Conservation (phyloP, 2,888 invertebrate species). For the Poecilobothrus nobilitatus region DNA sequence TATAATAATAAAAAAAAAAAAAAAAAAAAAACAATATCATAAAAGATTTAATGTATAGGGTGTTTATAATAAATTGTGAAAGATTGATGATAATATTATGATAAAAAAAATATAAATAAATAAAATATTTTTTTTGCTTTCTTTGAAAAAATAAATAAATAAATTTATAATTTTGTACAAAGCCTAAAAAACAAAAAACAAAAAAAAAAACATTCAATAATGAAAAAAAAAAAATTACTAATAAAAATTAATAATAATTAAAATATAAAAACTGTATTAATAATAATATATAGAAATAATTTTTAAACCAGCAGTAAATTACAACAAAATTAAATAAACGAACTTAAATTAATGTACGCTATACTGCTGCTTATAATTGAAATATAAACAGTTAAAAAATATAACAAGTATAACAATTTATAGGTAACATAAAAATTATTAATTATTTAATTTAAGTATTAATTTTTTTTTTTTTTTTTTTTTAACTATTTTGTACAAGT, state of each 20-base stretch:
- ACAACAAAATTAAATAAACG: background rate
- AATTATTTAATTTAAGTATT: no score
- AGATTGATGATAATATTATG: slow-evolving; percentile 13
- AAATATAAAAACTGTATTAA: background rate
- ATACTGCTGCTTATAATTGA: background rate
- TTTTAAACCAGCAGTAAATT: no score
- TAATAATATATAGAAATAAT: background rate
- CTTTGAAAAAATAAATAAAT: background rate
- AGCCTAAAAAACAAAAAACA: background rate
- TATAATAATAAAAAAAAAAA: background rate
- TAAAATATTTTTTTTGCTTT: background rate
- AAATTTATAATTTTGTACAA: slow-evolving; percentile 5
- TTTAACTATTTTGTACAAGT: no score
- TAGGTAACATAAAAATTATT: no score
- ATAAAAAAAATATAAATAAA: background rate
- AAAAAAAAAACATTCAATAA: background rate
- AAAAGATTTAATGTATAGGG: slow-evolving; percentile 11
- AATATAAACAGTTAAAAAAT: no score
- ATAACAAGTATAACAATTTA: no score
- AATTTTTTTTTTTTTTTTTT: no score
- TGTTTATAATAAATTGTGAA: slow-evolving; percentile 20
- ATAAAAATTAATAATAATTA: background rate
- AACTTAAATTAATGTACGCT: background rate
- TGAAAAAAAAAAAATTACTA: background rate
- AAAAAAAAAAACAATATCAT: background rate